Percentiles rank a stretch among this genome's conserved stretches.
phyloP scores from a whole-genome alignment of 2,797 vertebrate species.

The Leptatherina wallacei region DNA sequence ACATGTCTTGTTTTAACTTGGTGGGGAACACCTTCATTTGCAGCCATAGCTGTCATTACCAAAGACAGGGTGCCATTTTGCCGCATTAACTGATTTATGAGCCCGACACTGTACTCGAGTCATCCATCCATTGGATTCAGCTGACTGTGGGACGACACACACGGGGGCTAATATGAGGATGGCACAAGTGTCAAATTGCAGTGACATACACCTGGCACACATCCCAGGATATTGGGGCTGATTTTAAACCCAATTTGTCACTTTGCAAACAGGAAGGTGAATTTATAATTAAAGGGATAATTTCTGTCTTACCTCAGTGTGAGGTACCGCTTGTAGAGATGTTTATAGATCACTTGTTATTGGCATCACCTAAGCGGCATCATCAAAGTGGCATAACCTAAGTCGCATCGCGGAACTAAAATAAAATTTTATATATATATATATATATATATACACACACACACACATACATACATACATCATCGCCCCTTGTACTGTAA shows the following conservation, averaged over 20 bases:
- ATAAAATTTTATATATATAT: too few species aligned
- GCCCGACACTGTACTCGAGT: constrained; percentile 80
- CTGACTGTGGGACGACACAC: constrained; percentile 42
- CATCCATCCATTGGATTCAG: constrained; percentile 86
- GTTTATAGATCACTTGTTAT: too few species aligned
- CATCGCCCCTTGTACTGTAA: background rate
- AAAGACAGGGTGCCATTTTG: constrained; percentile 78
- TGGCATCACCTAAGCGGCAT: too few species aligned
- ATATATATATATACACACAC: too few species aligned
- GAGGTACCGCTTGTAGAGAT: background rate
- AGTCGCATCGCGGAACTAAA: too few species aligned
- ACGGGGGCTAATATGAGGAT: constrained; percentile 36
- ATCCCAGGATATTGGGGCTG: background rate
- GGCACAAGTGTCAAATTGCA: constrained; percentile 28
- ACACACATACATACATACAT: too few species aligned
- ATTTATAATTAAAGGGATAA: constrained; percentile 5
- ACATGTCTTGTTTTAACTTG: constrained; percentile 26
- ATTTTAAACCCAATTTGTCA: constrained; percentile 17
- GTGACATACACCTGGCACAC: constrained; percentile 25
- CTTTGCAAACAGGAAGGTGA: constrained; percentile 9
- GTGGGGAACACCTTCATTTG: constrained; percentile 68
- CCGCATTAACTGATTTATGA: constrained; percentile 88
- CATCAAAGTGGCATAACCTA: too few species aligned
- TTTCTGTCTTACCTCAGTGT: background rate
- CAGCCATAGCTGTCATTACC: constrained; percentile 77